Evolutionary conservation across 2,113 vertebrate species (phyloP).

Genomic region (Phylloscopus whistleri): DNA sequence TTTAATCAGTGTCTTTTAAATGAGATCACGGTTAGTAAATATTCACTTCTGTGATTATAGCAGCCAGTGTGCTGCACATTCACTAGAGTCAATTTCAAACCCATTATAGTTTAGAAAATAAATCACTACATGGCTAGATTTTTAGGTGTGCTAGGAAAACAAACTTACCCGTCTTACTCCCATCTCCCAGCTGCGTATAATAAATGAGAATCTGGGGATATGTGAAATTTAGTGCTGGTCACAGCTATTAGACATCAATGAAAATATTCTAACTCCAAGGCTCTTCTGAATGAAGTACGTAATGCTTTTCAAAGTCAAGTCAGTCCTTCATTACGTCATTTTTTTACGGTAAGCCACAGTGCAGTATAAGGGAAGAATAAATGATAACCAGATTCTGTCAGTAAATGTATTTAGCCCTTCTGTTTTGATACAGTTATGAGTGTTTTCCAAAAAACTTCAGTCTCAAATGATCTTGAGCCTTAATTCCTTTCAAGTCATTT

Average conservation of each 20-base stretch:
- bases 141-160: slow-evolving; percentile 45
- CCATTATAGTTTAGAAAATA: slow-evolving; percentile 54
- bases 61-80: slow-evolving; percentile 34
- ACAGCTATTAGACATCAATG: slow-evolving; percentile 33
- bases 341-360: neutral
- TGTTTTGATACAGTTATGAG: neutral
- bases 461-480: neutral
- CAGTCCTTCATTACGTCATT: neutral
- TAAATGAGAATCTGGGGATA: slow-evolving; percentile 51
- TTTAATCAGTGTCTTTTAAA: slow-evolving; percentile 61
- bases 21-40: slow-evolving; percentile 53
- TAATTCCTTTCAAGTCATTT: neutral
- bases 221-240: slow-evolving; percentile 50
- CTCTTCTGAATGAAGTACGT: slow-evolving; percentile 4
- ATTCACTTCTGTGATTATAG: slow-evolving; percentile 48
- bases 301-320: slow-evolving; percentile 53
- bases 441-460: neutral
- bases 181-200: slow-evolving; percentile 57
- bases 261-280: neutral
- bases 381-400: neutral
- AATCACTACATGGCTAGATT: slow-evolving; percentile 42
- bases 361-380: neutral
- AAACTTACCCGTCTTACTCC: slow-evolving; percentile 9
- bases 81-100: slow-evolving; percentile 38
- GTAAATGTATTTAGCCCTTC: neutral